Percentiles rank a stretch among this genome's conserved stretches.
Evolutionary conservation across 2,113 vertebrate species (phyloP).

Genomic region (Edolisoma coerulescens): DNA sequence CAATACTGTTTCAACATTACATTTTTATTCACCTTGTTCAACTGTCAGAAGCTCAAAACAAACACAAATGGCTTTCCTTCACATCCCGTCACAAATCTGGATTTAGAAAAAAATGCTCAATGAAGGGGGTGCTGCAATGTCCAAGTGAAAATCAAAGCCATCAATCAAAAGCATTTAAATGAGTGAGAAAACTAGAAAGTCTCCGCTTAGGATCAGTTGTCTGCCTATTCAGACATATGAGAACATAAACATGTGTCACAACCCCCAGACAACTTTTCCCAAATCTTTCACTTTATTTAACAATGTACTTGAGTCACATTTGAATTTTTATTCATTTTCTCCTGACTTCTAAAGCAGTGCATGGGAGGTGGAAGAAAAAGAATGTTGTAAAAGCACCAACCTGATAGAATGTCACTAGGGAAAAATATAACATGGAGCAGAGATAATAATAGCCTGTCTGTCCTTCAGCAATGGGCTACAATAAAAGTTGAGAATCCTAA

Average conservation of each 20-base stretch:
- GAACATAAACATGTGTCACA: not conserved
- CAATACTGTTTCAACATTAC: not conserved
- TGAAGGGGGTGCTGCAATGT: not conserved
- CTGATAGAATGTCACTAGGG: constrained; percentile 33
- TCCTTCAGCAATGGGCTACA: constrained; percentile 28
- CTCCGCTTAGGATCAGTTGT: not conserved
- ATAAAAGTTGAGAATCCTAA: constrained; percentile 9
- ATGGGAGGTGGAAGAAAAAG: not conserved
- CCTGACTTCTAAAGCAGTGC: not conserved
- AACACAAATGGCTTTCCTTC: not conserved
- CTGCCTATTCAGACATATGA: not conserved
- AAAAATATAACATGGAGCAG: not conserved
- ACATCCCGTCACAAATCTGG: not conserved
- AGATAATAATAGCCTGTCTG: constrained; percentile 35
- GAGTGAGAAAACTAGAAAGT: not conserved
- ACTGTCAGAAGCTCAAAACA: not conserved
- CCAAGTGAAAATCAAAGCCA: not conserved
- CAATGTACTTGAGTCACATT: not conserved
- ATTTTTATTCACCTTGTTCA: not conserved
- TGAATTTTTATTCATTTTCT: constrained; percentile 3
- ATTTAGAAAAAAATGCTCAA: not conserved
- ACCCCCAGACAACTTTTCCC: not conserved
- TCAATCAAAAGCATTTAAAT: not conserved
- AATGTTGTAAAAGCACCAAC: not conserved
- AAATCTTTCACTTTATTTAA: constrained; percentile 10